These are phyloP conservation scores for Agonopterix alstromeriana DNA, from an alignment of 2,888 invertebrate genomes.

Conservation along the genomic window DNA sequence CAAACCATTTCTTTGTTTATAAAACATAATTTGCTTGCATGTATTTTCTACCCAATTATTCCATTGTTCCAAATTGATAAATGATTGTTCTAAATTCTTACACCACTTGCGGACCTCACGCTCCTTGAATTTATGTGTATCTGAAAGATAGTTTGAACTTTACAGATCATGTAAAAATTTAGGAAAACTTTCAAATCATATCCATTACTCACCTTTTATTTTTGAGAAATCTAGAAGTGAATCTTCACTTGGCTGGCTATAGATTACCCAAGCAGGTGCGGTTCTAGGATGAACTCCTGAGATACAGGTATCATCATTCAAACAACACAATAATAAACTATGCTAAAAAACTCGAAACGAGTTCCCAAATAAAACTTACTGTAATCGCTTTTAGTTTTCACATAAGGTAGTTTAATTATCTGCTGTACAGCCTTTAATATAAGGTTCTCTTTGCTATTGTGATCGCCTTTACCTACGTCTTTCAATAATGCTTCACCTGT, in stretches of 20 bases:
- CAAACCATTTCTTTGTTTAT: no score
- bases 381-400: constrained; percentile 21
- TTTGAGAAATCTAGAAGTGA: not conserved
- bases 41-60: constrained; percentile 43
- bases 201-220: no score
- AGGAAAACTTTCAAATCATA: not conserved
- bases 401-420: not conserved
- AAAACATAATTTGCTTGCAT: constrained; percentile 21
- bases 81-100: constrained; percentile 37
- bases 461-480: constrained; percentile 1
- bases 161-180: not conserved
- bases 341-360: not conserved
- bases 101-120: constrained; percentile 38
- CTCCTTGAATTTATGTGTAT: constrained; percentile 17
- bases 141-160: not conserved
- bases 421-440: not conserved
- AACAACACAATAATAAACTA: not conserved
- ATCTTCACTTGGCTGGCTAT: not conserved
- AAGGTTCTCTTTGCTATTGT: not conserved
- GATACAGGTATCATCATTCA: not conserved
- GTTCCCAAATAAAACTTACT: constrained; percentile 18
- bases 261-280: constrained; percentile 28
- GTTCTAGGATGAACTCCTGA: constrained; percentile 24
- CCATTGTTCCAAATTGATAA: constrained; percentile 45
- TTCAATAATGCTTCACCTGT: not conserved